Conservation (phyloP, 2,797 vertebrate species). For the Sparus aurata region DNA sequence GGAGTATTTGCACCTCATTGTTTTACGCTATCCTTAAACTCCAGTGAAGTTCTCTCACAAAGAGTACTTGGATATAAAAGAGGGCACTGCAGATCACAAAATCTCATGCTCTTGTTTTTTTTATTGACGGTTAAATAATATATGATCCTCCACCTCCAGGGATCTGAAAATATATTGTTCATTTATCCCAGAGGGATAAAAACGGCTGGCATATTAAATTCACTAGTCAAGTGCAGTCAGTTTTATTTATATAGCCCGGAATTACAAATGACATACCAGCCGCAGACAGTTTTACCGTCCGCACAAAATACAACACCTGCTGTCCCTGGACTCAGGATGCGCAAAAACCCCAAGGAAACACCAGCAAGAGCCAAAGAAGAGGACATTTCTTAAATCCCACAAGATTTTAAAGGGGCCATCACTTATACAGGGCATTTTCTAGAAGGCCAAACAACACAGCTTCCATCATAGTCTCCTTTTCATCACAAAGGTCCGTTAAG, state of each 20-base stretch:
- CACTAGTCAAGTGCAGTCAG: background rate
- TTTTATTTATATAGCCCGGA: slow-evolving; percentile 12
- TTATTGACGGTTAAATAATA: slow-evolving; percentile 3
- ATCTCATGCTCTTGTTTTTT: background rate
- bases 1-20: too few species aligned
- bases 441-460: background rate
- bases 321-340: background rate
- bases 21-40: too few species aligned
- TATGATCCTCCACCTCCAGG: background rate
- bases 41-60: too few species aligned
- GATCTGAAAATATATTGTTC: slow-evolving; percentile 1
- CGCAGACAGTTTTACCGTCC: background rate
- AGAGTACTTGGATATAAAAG: too few species aligned
- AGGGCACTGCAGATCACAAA: background rate
- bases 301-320: background rate
- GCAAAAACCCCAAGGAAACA: background rate
- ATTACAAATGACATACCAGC: slow-evolving; percentile 5
- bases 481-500: background rate
- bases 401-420: background rate
- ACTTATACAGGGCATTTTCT: background rate
- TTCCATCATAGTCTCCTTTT: slow-evolving; percentile 1
- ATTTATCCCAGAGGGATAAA: slow-evolving; percentile 1
- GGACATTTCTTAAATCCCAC: background rate
- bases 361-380: background rate
- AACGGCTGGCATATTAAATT: background rate